Base-by-base conservation (phyloP, 2,888 invertebrate genomes). In the Minunthozetes semirufus region DNA sequence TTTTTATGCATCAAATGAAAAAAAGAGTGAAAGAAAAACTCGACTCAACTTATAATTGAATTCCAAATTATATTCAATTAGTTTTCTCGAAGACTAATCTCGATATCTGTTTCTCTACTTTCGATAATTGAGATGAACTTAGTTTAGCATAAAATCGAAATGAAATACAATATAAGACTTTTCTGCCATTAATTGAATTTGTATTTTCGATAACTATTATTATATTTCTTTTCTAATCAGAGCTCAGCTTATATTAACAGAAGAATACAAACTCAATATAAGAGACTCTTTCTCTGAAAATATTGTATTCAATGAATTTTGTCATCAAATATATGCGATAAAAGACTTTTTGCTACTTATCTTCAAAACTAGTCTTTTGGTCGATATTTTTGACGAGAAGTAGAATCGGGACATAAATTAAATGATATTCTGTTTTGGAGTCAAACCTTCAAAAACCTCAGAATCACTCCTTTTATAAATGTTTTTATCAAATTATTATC, bases 111-210 rank as follows among this genome's bases (percentile, higher is more conserved):
- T 6, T 6, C 42, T 42, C 4, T 33, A 8, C 33, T 33, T 33
- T 33, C 33, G 48, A 48, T 48, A 48, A 48, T 50, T 50, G 50
- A 50, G 19, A 50, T n/a, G 50, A 50, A 19, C 8, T 50, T 50
- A 50, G 50, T 50, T 59, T 59, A 59, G 59, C 59, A 59, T 59
- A 61, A 61, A 61, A 29, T 29, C 33, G 17, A 61, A 61, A 22
- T 61, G 61, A 29, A 61, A 61, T 61, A 61, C 33, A 29, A 61
- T 61, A 61, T 33, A 15, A 61, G n/a, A 61, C 5, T 17, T 29
- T 61, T 59, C 19, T n/a, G n/a, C 33, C 8, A 33, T 33, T 61
- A 61, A 61, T 61, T 61, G 61, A 29, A 61, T 61, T 61, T 33
- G 11, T 33, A 56, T 13, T 25, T 15, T 9, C 27, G 17, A 19